Conservation (phyloP, 1,140 invertebrate species). For the Lucilia sericata region DNA sequence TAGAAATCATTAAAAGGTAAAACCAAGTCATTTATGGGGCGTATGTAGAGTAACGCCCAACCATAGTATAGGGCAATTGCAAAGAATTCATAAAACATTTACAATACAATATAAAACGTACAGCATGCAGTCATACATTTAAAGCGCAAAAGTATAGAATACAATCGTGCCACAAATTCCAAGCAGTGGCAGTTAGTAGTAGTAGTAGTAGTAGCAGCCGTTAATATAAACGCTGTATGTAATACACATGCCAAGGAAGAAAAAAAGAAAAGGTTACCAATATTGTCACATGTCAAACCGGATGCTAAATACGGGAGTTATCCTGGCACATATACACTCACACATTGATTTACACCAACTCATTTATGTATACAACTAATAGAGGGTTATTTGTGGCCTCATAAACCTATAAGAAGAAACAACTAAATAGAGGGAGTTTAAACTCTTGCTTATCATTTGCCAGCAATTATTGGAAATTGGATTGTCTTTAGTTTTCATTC, state of each 20-base stretch:
- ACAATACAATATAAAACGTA: neutral
- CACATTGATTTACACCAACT: too few relatives aligned
- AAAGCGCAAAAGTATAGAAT: neutral
- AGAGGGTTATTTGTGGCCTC: neutral
- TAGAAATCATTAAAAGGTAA: conserved; percentile 17
- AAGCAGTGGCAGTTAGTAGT: neutral
- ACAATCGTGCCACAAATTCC: neutral
- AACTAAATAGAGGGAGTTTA: neutral
- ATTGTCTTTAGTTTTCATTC: neutral
- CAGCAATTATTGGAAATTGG: neutral
- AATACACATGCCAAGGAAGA: neutral
- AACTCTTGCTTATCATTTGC: neutral
- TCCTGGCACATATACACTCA: neutral
- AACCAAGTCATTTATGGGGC: conserved; percentile 13
- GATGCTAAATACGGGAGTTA: neutral
- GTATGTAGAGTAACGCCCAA: conserved; percentile 15
- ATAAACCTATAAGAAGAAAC: neutral
- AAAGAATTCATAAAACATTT: conserved; percentile 19
- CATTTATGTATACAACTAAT: neutral
- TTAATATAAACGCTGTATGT: neutral
- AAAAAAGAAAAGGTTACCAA: neutral
- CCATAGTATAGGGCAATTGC: conserved; percentile 10
- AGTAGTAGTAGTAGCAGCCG: neutral
- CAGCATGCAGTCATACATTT: neutral
- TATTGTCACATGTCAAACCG: conserved; percentile 20